Evolutionary conservation across 2,113 vertebrate species (phyloP), one percentile per base, ranked within the genome.

Genomic region (Herpetotheres cachinnans): DNA sequence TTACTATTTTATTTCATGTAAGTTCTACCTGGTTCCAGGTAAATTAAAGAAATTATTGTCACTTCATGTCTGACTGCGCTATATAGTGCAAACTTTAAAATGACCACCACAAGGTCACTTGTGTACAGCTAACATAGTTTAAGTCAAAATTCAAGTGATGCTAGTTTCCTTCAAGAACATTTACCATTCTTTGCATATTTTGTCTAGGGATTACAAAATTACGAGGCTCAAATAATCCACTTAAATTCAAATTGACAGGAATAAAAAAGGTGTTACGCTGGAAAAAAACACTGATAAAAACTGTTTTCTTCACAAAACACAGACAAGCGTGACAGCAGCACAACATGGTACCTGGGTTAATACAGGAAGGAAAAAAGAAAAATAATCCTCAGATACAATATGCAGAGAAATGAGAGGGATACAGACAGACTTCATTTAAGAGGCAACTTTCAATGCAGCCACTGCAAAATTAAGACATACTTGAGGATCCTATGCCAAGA

Each of bases 391-490:
- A 7, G 26, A 95, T 36, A 74, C 54, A 89, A 85, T 52, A 65
- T 47, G 55, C 22, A 95, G 86, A 90, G 63, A 95, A 79, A 84
- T 36, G 40, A 86, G 46, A 93, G 29, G 61, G n/a, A 95, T 86
- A 69, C 52, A 95, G 93, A 84, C 27, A 90, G 69, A 52, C 44
- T 66, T 95, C 79, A 92, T 85, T 83, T 50, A 79, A 89, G 52
- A 82, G 79, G 18, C 32, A 86, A 82, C 63, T 88, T 96, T 81
- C 47, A 88, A 49, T 77, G 46, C 26, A 77, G 65, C 65, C 44
- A 69, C 56, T 20, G 6, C 38, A 94, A 91, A 97, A 97, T 97
- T 82, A 96, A 91, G 87, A 86, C 72, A 50, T 93, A 81, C 42
- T 89, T 72, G 49, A 93, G 72, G 65, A 94, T 25, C 72, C 55